A percentile compares a stretch with the other conserved stretches of the same genome.
Evolutionary conservation across 2,113 vertebrate species (phyloP).

Genomic region (Formicarius rufipectus): DNA sequence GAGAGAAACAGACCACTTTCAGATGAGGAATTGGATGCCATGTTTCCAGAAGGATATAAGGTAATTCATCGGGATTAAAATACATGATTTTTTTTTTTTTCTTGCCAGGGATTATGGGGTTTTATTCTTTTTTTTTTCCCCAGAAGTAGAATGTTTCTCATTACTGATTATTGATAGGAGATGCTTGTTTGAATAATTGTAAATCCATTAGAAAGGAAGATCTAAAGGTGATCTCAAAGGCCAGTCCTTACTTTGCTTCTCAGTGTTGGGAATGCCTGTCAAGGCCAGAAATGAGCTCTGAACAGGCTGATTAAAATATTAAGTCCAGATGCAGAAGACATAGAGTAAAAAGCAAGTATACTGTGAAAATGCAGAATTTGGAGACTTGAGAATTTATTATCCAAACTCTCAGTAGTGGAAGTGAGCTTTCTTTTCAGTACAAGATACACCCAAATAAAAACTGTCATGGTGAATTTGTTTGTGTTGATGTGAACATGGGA

Average conservation of each 20-base stretch:
- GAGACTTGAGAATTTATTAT: not conserved
- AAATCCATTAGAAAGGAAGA: not conserved
- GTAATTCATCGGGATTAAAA: slow-evolving; percentile 54
- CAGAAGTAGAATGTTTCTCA: not conserved
- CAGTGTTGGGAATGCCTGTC: not conserved
- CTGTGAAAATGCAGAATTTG: not conserved
- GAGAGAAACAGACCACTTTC: slow-evolving; percentile 96
- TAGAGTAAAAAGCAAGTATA: not conserved
- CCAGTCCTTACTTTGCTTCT: not conserved
- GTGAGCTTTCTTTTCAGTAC: not conserved
- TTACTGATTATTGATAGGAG: not conserved
- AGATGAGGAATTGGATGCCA: slow-evolving; percentile 96
- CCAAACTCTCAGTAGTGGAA: not conserved
- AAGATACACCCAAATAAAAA: not conserved
- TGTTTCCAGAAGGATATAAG: slow-evolving; percentile 99
- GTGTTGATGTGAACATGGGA: not conserved
- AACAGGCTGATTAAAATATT: not conserved
- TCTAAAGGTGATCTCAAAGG: not conserved
- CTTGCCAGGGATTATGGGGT: not conserved
- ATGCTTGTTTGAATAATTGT: not conserved
- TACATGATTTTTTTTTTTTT: too few species aligned
- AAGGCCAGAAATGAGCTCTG: not conserved
- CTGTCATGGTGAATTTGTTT: not conserved
- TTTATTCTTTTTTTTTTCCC: too few species aligned
- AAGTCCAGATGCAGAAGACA: not conserved